Percentiles rank a stretch among this genome's conserved stretches.
phyloP scores from a whole-genome alignment of 2,113 vertebrate species.

The Elachura formosa region DNA sequence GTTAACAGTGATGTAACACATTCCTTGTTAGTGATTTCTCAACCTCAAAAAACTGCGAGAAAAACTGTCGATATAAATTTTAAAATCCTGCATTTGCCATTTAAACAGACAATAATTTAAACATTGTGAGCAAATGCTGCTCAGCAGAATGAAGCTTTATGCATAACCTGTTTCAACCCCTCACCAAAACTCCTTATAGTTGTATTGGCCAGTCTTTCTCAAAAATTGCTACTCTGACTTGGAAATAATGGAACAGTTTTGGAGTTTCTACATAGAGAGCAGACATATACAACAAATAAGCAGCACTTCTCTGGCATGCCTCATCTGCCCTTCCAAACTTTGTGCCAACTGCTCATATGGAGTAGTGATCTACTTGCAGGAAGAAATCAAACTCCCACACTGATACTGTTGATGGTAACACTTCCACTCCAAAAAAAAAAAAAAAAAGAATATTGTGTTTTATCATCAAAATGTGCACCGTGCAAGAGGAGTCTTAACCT shows the following conservation, averaged over 20 bases:
- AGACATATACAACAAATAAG: not conserved
- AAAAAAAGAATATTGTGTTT: slow-evolving; percentile 22
- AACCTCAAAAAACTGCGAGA: not conserved
- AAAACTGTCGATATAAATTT: not conserved
- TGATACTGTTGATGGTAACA: not conserved
- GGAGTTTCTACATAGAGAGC: not conserved
- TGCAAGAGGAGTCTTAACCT: slow-evolving; percentile 54
- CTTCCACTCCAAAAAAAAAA: slow-evolving; percentile 29
- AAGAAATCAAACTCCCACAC: slow-evolving; percentile 39
- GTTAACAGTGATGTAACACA: rapidly evolving
- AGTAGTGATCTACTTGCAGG: not conserved
- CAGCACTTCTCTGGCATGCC: not conserved
- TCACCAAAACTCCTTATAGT: not conserved
- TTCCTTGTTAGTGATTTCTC: not conserved
- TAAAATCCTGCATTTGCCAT: not conserved
- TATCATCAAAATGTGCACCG: slow-evolving; percentile 40
- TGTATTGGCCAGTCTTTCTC: rapidly evolving
- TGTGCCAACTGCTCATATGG: slow-evolving; percentile 4
- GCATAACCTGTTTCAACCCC: not conserved
- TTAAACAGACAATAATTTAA: not conserved
- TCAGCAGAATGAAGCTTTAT: not conserved
- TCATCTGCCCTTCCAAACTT: not conserved
- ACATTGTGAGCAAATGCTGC: rapidly evolving
- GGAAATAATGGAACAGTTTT: not conserved
- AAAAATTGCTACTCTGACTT: not conserved